A percentile compares a stretch with the other conserved stretches of the same genome.
Evolutionary conservation across 2,888 invertebrate genomes (phyloP).

Genomic region (Mylabris sibirica): DNA sequence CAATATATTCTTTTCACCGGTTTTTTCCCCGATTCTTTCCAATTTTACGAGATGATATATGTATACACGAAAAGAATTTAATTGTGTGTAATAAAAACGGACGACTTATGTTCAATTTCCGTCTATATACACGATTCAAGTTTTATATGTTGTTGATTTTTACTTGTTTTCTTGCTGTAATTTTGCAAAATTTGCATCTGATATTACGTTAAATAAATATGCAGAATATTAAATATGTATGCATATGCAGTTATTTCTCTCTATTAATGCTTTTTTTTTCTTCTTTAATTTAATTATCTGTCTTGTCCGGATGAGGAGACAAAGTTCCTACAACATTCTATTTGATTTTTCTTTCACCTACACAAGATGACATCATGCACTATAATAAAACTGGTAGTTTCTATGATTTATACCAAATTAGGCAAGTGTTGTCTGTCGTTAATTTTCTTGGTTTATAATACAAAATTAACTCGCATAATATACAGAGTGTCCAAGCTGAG

Average conservation of each 20-base stretch:
- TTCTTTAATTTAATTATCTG: neutral
- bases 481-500: no score
- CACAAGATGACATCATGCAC: slow-evolving; percentile 15
- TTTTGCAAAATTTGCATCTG: slow-evolving; percentile 6
- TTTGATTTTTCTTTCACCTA: slow-evolving; percentile 18
- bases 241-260: neutral
- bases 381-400: slow-evolving; percentile 7
- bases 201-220: slow-evolving; percentile 3
- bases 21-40: neutral
- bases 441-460: neutral
- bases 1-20: neutral
- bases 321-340: neutral
- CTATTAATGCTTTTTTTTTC: neutral
- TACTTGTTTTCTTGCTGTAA: neutral
- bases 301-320: slow-evolving; percentile 8
- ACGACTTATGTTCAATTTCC: neutral
- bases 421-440: slow-evolving; percentile 17
- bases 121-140: neutral
- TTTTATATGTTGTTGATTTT: neutral
- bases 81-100: no score
- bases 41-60: neutral
- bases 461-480: neutral
- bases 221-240: slow-evolving; percentile 7
- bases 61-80: neutral
- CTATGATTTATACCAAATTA: slow-evolving; percentile 8